These are phyloP conservation scores for Hassar affinis DNA, from an alignment of 2,113 vertebrate genomes.

Conservation along the genomic window DNA sequence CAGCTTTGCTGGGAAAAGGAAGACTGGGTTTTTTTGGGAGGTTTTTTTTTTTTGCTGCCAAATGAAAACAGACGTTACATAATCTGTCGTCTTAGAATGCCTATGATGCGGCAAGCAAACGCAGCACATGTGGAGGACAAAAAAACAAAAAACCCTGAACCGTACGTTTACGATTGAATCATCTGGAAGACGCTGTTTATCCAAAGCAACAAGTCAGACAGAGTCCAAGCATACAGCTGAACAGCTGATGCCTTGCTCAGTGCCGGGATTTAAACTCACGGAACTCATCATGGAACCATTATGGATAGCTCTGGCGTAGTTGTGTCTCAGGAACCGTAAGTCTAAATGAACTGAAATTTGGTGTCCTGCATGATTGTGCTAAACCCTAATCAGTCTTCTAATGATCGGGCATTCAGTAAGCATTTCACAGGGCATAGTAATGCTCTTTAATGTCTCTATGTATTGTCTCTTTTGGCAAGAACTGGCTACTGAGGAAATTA, in stretches of 20 bases:
- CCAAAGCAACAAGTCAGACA: neutral
- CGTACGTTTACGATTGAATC: neutral
- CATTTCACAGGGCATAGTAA: neutral
- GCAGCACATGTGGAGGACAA: conserved; percentile 15
- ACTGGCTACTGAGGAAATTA: neutral
- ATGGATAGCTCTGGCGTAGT: neutral
- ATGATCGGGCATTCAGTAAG: neutral
- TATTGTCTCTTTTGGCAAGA: neutral
- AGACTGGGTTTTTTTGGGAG: neutral
- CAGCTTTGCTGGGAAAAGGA: conserved; percentile 19
- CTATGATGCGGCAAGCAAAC: conserved; percentile 29
- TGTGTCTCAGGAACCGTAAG: neutral
- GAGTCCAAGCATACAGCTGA: neutral
- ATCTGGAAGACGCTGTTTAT: neutral
- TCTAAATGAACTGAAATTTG: neutral
- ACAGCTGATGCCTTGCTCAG: neutral
- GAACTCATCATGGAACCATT: neutral
- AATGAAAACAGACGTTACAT: conserved; percentile 46
- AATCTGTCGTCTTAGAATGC: conserved; percentile 46
- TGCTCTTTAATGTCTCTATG: neutral
- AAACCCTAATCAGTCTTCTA: neutral
- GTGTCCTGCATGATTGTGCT: neutral
- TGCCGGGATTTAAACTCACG: neutral
- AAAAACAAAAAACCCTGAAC: neutral
- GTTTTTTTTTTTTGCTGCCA: conserved; percentile 3